Evolutionary conservation across 2,888 invertebrate species (phyloP).

Genomic region (Griposia aprilina): DNA sequence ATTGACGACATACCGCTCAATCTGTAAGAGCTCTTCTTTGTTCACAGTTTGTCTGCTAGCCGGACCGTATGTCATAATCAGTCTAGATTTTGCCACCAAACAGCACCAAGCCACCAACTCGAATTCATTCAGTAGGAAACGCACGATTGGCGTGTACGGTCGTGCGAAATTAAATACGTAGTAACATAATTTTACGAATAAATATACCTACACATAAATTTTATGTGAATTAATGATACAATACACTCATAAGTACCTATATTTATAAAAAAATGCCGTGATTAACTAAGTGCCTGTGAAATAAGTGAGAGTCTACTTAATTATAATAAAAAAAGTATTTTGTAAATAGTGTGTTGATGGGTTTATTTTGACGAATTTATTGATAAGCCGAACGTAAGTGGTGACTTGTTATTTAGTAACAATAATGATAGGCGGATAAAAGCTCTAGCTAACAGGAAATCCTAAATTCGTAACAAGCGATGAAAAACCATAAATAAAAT

Average conservation of each 20-base stretch:
- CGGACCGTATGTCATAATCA: neutral
- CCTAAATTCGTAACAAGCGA: neutral
- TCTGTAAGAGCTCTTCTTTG: neutral
- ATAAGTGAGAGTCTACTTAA: neutral
- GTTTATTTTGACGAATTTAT: slow-evolving; percentile 18
- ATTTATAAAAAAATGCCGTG: neutral
- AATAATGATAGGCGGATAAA: neutral
- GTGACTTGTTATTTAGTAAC: slow-evolving; percentile 3
- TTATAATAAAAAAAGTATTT: neutral
- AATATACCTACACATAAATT: neutral
- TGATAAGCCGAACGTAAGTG: slow-evolving; percentile 29
- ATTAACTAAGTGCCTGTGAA: slow-evolving; percentile 10
- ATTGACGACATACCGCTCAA: neutral
- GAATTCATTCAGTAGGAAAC: slow-evolving; percentile 33
- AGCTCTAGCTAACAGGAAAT: slow-evolving; percentile 6
- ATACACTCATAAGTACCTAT: too few species aligned
- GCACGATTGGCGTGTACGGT: slow-evolving; percentile 3
- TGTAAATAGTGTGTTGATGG: neutral
- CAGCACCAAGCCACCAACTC: neutral
- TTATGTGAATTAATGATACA: neutral
- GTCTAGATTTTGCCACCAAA: slow-evolving; percentile 8
- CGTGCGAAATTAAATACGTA: slow-evolving; percentile 8
- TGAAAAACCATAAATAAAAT: neutral
- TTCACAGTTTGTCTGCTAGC: neutral
- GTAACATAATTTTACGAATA: slow-evolving; percentile 21